A percentile compares a stretch with the other conserved stretches of the same genome.
Conservation (phyloP, 2,797 vertebrate species). For the Myripristis jacobus region DNA sequence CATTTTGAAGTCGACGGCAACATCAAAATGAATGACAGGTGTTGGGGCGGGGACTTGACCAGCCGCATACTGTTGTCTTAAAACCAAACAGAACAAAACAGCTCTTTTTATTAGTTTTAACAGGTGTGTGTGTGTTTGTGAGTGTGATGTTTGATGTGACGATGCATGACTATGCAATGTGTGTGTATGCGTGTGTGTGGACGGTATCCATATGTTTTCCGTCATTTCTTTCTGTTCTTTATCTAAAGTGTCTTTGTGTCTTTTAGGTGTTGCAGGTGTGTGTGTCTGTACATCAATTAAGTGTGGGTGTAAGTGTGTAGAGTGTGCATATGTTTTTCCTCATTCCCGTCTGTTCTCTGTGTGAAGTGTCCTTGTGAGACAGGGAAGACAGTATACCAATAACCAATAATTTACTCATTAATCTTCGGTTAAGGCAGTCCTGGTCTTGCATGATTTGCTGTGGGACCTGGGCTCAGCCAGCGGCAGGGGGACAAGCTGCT, state of each 20-base stretch:
- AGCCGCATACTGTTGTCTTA: not conserved
- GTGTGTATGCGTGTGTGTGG: no score
- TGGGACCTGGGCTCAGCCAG: conserved; percentile 22
- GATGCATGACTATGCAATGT: no score
- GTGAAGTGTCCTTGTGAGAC: conserved; percentile 12
- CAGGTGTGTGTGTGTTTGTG: no score
- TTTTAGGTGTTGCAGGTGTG: no score
- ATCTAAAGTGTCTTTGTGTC: no score
- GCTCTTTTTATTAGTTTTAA: no score
- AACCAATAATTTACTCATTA: conserved; percentile 43
- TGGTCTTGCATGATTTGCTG: conserved; percentile 39
- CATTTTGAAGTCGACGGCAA: conserved; percentile 36
- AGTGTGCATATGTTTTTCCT: not conserved
- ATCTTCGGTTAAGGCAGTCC: conserved; percentile 34
- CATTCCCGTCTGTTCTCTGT: no score
- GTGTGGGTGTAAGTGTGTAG: not conserved
- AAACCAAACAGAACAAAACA: no score
- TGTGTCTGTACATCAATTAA: not conserved
- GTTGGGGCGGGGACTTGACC: conserved; percentile 38
- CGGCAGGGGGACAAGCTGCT: conserved; percentile 1
- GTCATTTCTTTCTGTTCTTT: no score
- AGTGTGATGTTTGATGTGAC: no score
- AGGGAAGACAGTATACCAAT: conserved; percentile 20
- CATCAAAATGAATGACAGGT: conserved; percentile 57
- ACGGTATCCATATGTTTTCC: no score